phyloP scores from a whole-genome alignment of 2,888 invertebrate genomes.

The Bellardia bayeri region DNA sequence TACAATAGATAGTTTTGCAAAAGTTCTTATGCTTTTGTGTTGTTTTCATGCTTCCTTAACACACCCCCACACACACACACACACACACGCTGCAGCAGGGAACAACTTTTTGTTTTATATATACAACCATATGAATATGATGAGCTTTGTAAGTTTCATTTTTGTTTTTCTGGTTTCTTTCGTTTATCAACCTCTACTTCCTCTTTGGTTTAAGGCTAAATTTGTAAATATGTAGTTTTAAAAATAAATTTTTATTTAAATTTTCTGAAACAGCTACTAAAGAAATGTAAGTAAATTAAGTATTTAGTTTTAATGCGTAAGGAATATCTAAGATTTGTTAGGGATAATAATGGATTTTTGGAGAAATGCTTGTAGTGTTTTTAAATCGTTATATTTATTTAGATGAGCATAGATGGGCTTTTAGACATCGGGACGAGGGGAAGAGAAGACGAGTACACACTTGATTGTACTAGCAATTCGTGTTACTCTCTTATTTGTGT shows the following conservation, averaged over 20 bases:
- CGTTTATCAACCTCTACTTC: neutral
- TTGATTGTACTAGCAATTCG: too few relatives aligned
- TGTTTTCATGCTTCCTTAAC: neutral
- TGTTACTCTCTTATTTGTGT: too few relatives aligned
- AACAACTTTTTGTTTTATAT: neutral
- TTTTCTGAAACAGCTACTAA: neutral
- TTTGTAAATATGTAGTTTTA: conserved; percentile 45
- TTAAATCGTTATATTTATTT: too few relatives aligned
- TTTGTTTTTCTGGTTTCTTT: neutral
- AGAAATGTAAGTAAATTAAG: conserved; percentile 14
- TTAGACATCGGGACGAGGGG: too few relatives aligned
- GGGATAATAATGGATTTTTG: neutral
- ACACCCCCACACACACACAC: neutral
- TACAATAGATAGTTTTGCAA: neutral
- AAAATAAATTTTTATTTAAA: conserved; percentile 5
- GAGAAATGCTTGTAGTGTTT: too few relatives aligned
- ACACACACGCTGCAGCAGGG: neutral
- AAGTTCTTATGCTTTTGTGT: neutral
- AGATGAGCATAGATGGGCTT: too few relatives aligned
- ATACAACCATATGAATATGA: conserved; percentile 13
- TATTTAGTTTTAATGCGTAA: neutral
- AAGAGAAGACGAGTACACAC: too few relatives aligned
- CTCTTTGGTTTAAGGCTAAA: neutral
- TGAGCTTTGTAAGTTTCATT: neutral
- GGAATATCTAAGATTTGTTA: conserved; percentile 7